phyloP scores from a whole-genome alignment of 2,888 invertebrate species.

The Idaea dimidiata region DNA sequence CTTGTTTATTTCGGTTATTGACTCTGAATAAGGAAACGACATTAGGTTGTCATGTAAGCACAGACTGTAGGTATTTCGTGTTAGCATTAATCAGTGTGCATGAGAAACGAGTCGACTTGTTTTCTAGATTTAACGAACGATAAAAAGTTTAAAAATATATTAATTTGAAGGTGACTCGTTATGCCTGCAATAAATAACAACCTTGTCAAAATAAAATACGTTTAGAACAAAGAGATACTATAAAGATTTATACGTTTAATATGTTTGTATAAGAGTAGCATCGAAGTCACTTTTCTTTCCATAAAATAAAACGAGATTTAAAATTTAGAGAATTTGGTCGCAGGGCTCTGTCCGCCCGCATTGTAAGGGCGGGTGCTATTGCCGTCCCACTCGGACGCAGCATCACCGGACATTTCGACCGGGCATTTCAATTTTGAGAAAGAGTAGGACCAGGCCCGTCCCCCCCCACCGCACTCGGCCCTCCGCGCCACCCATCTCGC shows the following conservation, averaged over 20 bases:
- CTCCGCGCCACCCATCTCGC: slow-evolving; percentile 60
- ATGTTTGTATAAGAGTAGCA: slow-evolving; percentile 13
- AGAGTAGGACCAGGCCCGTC: slow-evolving; percentile 76
- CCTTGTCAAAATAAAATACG: slow-evolving; percentile 19
- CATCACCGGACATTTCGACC: slow-evolving; percentile 82
- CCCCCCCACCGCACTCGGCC: slow-evolving; percentile 51
- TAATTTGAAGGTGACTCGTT: slow-evolving; percentile 39
- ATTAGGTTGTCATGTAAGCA: slow-evolving; percentile 35
- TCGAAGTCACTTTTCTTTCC: slow-evolving; percentile 32
- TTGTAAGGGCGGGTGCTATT: slow-evolving; percentile 79
- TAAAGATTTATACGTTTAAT: slow-evolving; percentile 14
- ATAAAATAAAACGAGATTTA: slow-evolving; percentile 62
- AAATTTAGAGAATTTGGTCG: slow-evolving; percentile 75
- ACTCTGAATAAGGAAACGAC: slow-evolving; percentile 49
- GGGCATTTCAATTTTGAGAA: slow-evolving; percentile 82
- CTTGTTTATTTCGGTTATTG: slow-evolving; percentile 48
- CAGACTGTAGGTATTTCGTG: slow-evolving; percentile 23
- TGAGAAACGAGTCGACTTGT: slow-evolving; percentile 30
- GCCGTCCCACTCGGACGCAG: slow-evolving; percentile 80
- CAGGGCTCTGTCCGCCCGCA: slow-evolving; percentile 76
- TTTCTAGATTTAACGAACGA: slow-evolving; percentile 33
- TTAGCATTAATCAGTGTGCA: slow-evolving; percentile 25
- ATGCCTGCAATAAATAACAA: slow-evolving; percentile 24
- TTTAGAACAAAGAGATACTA: slow-evolving; percentile 6
- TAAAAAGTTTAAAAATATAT: slow-evolving; percentile 37